Conservation (phyloP, 2,888 invertebrate genomes). For the Mesorhabditis sp. region DNA sequence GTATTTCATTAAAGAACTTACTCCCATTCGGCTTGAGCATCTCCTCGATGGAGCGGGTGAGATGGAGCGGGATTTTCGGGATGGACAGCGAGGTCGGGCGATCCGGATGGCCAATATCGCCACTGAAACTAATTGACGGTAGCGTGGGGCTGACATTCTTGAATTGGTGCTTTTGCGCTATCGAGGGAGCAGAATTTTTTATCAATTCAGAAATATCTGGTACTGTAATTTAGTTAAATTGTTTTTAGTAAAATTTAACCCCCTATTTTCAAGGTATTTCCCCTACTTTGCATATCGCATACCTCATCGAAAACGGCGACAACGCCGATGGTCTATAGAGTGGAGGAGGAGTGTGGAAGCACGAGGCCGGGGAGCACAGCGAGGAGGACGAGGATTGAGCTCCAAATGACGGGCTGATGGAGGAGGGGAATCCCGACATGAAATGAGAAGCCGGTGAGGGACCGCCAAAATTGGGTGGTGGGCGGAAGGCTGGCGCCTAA, state of each 20-base stretch:
- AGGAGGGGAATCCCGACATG: background rate
- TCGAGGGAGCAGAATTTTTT: no score
- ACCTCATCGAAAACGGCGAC: background rate
- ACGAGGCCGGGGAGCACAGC: background rate
- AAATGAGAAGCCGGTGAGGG: background rate
- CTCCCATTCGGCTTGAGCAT: constrained; percentile 39
- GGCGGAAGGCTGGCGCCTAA: background rate
- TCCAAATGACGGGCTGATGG: background rate
- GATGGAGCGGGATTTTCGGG: constrained; percentile 44
- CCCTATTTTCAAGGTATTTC: no score
- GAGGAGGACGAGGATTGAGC: constrained; percentile 8
- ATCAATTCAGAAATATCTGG: no score
- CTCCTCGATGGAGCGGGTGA: constrained; percentile 51
- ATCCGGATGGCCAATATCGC: constrained; percentile 8
- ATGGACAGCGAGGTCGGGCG: constrained; percentile 25
- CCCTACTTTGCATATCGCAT: no score
- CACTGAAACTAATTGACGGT: background rate
- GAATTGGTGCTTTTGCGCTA: background rate
- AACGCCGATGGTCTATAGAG: background rate
- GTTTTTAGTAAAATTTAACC: no score
- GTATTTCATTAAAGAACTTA: background rate
- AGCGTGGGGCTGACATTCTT: constrained; percentile 1
- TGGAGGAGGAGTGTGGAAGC: background rate
- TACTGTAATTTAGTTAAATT: no score
- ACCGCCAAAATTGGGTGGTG: background rate